phyloP scores from a whole-genome alignment of 1,140 invertebrate genomes.

The Drosophila simulans region DNA sequence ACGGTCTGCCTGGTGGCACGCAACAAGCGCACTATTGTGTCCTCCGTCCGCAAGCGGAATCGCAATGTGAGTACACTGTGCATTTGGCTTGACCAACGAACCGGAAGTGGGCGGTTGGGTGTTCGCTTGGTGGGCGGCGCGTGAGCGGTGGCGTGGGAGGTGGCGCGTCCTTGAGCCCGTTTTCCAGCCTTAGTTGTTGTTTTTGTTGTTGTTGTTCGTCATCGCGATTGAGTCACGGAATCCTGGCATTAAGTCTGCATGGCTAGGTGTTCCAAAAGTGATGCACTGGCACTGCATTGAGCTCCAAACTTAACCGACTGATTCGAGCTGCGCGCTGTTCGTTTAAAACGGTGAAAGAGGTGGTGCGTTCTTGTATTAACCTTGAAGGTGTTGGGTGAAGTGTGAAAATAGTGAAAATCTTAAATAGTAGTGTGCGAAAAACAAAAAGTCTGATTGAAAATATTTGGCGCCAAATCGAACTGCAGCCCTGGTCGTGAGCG shows the following conservation, averaged over 20 bases:
- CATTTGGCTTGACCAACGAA: conserved; percentile 45
- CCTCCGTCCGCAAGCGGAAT: conserved; percentile 82
- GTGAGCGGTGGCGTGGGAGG: neutral
- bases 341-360: too few species aligned
- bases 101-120: conserved; percentile 2
- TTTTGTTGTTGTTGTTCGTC: neutral
- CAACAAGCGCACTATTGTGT: conserved; percentile 83
- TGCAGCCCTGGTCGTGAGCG: conserved; percentile 11
- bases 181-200: neutral
- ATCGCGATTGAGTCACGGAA: too few species aligned
- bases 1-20: conserved; percentile 82
- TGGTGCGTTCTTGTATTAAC: too few species aligned
- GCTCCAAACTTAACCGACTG: too few species aligned
- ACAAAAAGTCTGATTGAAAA: neutral
- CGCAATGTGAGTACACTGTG: conserved; percentile 80
- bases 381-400: too few species aligned
- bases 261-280: too few species aligned
- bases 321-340: conserved; percentile 2
- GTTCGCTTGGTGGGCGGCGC: neutral
- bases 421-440: neutral
- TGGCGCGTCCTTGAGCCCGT: conserved; percentile 40
- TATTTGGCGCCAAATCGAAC: neutral
- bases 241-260: too few species aligned
- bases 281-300: too few species aligned
- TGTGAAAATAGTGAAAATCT: conserved; percentile 4